Evolutionary conservation across 2,113 vertebrate genomes (phyloP).

Genomic region (Chroicocephalus ridibundus): DNA sequence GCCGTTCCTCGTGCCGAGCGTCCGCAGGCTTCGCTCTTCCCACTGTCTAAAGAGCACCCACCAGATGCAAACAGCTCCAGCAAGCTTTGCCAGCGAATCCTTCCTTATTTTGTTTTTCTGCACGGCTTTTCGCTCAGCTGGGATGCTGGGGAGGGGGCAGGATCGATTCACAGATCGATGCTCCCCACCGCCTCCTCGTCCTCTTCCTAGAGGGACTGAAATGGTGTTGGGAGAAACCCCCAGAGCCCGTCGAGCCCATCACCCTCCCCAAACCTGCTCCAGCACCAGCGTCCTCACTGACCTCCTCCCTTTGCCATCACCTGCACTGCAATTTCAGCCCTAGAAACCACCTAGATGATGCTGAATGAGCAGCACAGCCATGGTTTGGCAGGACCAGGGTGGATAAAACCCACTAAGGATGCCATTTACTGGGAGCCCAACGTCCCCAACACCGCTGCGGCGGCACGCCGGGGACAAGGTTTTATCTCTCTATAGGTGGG

Average conservation of each 20-base stretch:
- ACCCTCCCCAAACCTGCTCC: not conserved
- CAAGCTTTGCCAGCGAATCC: not conserved
- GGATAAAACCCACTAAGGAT: not conserved
- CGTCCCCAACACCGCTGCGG: rapidly evolving
- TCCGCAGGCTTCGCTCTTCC: not conserved
- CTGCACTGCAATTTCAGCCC: not conserved
- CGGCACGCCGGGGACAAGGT: rapidly evolving
- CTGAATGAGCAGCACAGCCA: not conserved
- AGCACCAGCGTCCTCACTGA: rapidly evolving
- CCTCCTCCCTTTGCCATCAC: not conserved
- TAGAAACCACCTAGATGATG: not conserved
- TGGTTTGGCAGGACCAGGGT: not conserved
- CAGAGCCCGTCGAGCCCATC: not conserved
- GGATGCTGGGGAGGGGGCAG: not conserved
- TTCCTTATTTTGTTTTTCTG: not conserved
- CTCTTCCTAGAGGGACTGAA: not conserved
- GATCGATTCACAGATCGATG: not conserved
- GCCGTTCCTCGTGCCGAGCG: not conserved
- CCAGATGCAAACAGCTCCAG: not conserved
- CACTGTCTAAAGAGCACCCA: not conserved
- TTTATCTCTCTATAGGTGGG: not conserved
- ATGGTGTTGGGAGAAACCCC: rapidly evolving
- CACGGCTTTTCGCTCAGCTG: not conserved
- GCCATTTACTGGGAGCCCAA: not conserved
- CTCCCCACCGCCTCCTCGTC: not conserved